phyloP scores from a whole-genome alignment of 92 coral and sea anemone species.

The Porites cylindrica region DNA sequence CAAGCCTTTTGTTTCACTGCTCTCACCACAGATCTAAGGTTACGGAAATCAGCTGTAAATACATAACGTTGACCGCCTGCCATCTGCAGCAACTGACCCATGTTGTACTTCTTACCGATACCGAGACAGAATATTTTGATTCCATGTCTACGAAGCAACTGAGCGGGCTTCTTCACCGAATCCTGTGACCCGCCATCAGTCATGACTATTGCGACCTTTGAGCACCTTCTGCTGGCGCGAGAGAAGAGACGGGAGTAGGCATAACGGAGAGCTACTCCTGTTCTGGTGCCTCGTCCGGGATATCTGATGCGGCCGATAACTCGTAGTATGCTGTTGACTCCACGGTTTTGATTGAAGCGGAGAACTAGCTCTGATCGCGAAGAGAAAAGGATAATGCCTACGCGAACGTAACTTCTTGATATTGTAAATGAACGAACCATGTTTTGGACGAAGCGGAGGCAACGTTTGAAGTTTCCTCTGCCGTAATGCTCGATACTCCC shows the following conservation, averaged over 20 bases:
- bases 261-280: conserved; percentile 58
- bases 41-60: conserved; percentile 63
- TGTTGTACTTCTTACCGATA: conserved; percentile 71
- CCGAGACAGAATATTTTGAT: conserved; percentile 71
- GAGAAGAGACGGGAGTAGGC: conserved; percentile 55
- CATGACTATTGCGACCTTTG: conserved; percentile 79
- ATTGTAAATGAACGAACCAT: conserved; percentile 73
- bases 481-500: conserved; percentile 81
- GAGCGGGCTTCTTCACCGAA: conserved; percentile 60
- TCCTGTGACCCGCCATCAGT: conserved; percentile 80
- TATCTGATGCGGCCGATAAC: conserved; percentile 66
- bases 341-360: conserved; percentile 50
- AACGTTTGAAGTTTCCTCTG: conserved; percentile 81
- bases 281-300: conserved; percentile 79
- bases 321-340: conserved; percentile 18
- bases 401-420: conserved; percentile 64
- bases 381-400: conserved; percentile 72
- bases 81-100: conserved; percentile 60
- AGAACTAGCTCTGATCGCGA: conserved; percentile 54
- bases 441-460: conserved; percentile 74
- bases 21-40: conserved; percentile 68
- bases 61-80: conserved; percentile 62
- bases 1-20: conserved; percentile 75
- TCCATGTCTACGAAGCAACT: conserved; percentile 65
- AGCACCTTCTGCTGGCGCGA: conserved; percentile 35